phyloP scores from a whole-genome alignment of 1,140 invertebrate genomes.

The Drosophila pseudoobscura region DNA sequence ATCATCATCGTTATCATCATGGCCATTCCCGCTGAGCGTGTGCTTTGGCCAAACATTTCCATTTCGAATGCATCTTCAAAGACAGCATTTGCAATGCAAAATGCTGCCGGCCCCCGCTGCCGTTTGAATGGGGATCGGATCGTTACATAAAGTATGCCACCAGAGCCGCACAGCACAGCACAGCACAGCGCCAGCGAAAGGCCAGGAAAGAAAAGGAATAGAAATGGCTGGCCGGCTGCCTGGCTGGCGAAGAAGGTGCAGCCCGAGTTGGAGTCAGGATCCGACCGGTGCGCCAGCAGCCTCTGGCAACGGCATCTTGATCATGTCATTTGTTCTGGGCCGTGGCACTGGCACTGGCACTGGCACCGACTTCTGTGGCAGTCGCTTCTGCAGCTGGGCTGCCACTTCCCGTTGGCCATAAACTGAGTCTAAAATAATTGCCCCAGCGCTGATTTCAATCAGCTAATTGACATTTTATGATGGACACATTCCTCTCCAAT shows the following conservation, averaged over 20 bases:
- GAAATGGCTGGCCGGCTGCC: neutral
- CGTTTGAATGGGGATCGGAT: conserved; percentile 63
- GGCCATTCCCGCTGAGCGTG: conserved; percentile 40
- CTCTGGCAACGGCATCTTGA: conserved; percentile 57
- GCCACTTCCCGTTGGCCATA: conserved; percentile 63
- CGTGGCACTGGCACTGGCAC: conserved; percentile 11
- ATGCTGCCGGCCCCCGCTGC: conserved; percentile 13
- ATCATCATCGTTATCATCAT: conserved; percentile 21
- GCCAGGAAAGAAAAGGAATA: conserved; percentile 30
- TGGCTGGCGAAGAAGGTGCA: too few species aligned
- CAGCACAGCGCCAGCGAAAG: too few species aligned
- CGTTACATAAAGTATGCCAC: conserved; percentile 73
- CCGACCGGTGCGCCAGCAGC: too few species aligned
- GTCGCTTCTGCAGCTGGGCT: neutral
- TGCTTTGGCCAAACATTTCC: conserved; percentile 53
- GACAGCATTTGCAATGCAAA: conserved; percentile 68
- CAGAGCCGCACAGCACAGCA: conserved; percentile 56
- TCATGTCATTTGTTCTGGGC: conserved; percentile 64
- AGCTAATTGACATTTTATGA: conserved; percentile 80
- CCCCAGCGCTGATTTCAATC: conserved; percentile 67
- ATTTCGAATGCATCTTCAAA: conserved; percentile 43
- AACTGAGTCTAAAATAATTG: conserved; percentile 66
- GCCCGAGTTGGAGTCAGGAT: too few species aligned
- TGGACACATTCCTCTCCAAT: conserved; percentile 47
- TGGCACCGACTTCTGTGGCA: neutral